Evolutionary conservation across 2,888 invertebrate genomes (phyloP).

Genomic region (Trachelus iudaicus): DNA sequence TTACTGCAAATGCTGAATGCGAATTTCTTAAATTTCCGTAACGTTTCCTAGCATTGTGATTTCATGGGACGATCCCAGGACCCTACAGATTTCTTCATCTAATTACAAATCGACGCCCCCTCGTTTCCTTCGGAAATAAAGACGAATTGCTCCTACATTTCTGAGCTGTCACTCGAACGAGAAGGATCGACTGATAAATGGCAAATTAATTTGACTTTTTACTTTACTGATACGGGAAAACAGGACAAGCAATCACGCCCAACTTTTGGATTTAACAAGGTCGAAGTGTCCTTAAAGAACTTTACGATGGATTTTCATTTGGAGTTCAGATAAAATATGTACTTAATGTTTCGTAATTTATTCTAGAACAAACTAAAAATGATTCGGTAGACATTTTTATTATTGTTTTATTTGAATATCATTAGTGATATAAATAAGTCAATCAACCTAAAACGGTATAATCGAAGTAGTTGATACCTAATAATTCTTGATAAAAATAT

Average conservation of each 20-base stretch:
- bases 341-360: too few relatives aligned
- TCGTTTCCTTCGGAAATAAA: constrained; percentile 19
- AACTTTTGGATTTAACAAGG: neutral
- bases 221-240: neutral
- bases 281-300: neutral
- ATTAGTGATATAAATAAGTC: too few relatives aligned
- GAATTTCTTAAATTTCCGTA: neutral
- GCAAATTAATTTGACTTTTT: constrained; percentile 16
- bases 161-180: constrained; percentile 2
- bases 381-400: too few relatives aligned
- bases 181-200: constrained; percentile 17
- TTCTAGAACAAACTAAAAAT: neutral
- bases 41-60: neutral
- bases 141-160: constrained; percentile 17
- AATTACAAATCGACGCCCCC: constrained; percentile 18
- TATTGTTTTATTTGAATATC: too few relatives aligned
- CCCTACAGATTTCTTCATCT: constrained; percentile 11
- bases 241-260: neutral
- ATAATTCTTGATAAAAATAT: neutral
- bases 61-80: neutral
- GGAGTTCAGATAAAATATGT: neutral
- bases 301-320: neutral
- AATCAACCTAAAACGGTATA: too few relatives aligned
- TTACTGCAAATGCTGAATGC: neutral
- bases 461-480: too few relatives aligned